Conservation (phyloP, 2,888 invertebrate species). For the Apodemia mormo region DNA sequence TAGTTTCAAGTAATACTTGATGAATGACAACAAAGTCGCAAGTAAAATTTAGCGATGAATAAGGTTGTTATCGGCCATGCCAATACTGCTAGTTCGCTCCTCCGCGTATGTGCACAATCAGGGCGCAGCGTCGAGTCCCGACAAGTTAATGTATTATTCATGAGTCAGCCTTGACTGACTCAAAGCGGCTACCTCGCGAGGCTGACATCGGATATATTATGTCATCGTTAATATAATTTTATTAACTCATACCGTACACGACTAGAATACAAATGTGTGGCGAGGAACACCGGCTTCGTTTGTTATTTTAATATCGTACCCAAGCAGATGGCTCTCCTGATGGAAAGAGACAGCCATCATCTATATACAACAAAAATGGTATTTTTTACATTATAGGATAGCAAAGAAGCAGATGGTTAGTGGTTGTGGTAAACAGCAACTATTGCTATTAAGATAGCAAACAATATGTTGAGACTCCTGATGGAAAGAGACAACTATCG, state of each 20-base stretch:
- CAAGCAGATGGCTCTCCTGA: too few species aligned
- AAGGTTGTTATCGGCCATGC: background rate
- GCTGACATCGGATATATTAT: slow-evolving; percentile 41
- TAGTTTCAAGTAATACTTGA: too few species aligned
- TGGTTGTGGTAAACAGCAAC: too few species aligned
- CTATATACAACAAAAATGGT: too few species aligned
- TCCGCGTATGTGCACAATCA: background rate
- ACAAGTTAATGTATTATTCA: slow-evolving; percentile 38
- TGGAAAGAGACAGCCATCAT: too few species aligned
- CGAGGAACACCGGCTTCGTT: background rate
- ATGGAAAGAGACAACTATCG: too few species aligned
- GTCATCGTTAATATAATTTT: slow-evolving; percentile 37
- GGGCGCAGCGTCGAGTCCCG: slow-evolving; percentile 15
- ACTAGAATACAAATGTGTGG: background rate
- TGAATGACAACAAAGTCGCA: too few species aligned
- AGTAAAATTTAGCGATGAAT: background rate
- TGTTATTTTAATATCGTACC: slow-evolving; percentile 6
- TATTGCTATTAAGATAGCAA: too few species aligned
- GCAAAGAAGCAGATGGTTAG: too few species aligned
- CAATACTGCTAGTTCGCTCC: background rate
- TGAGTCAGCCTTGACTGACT: slow-evolving; percentile 44
- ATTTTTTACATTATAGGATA: too few species aligned
- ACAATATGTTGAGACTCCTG: too few species aligned
- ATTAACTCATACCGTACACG: slow-evolving; percentile 25
- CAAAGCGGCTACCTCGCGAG: slow-evolving; percentile 38